Evolutionary conservation across 1,140 invertebrate species (phyloP), one percentile per base, ranked within the genome.

Genomic region (Lethrus apterus): DNA sequence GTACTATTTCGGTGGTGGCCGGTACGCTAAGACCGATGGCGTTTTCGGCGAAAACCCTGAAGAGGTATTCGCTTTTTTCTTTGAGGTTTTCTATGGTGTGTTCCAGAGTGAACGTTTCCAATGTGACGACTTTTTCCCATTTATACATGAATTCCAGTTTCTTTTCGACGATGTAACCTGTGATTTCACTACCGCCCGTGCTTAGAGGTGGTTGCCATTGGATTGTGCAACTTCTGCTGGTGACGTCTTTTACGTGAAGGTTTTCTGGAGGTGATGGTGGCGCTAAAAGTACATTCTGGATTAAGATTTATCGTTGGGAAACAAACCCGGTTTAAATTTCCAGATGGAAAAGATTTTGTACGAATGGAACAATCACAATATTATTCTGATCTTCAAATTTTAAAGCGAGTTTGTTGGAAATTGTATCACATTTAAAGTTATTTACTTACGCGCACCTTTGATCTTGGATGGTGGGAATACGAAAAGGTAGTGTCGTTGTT

Each of bases 101-200:
- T 57, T 84, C 77, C 23, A 77, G 74, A 3, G 82, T 77, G 44
- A 82, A 81, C 10, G 89, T 78, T 49, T 89, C 84, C 10, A 93
- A 69, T 1, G 88, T 93, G 4, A 82, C 81, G 14, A 94, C 81
- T 69, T 92, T 92, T 21, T 87, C 86, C 95, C 96, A 99, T 57
- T 77, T 81, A 20, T 80, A 79, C 30, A 75, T 79, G 32, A 71
- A 72, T 52, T 79, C 77, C 51, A 75, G 76, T 71, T 82, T 86
- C 71, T 84, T 93, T 72, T 99, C 95, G 50, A 99, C 83, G 18
- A 96, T 78, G 68, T 99, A 98, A 44, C 85, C 86, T 50, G 86
- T 92, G 14, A 98, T 73, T 59, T 87, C 81, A 41, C 84, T 83
- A 50, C 92, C 92, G 57, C 93, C 93, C 47, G 84, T 86, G 54